Conservation (phyloP, 2,797 vertebrate genomes). For the Argentina silus region DNA sequence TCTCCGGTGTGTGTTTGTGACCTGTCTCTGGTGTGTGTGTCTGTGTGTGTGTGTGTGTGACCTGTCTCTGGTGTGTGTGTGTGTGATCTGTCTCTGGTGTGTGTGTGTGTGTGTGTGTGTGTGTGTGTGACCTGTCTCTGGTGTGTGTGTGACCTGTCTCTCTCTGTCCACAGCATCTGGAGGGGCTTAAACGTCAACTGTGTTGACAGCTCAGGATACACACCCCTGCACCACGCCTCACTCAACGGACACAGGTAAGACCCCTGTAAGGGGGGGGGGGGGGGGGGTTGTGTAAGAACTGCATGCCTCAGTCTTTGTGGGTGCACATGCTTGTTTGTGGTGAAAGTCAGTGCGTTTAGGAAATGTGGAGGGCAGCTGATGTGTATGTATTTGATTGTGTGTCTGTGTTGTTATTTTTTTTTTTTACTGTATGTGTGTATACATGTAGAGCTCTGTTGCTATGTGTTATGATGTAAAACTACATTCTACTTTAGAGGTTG, state of each 20-base stretch:
- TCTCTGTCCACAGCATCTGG: slow-evolving; percentile 88
- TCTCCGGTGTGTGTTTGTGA: background rate
- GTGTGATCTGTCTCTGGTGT: background rate
- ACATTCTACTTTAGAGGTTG: no score
- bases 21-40: background rate
- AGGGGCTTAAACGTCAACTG: slow-evolving; percentile 96
- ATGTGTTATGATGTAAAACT: no score
- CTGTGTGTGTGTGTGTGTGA: slow-evolving; percentile 13
- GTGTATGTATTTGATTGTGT: background rate
- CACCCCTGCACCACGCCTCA: slow-evolving; percentile 92
- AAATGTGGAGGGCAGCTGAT: no score
- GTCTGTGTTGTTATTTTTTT: background rate
- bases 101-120: background rate
- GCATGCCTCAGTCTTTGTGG: background rate
- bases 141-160: background rate
- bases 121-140: background rate
- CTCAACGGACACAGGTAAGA: slow-evolving; percentile 96
- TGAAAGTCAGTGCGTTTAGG: no score
- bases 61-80: slow-evolving; percentile 17
- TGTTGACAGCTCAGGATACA: slow-evolving; percentile 94
- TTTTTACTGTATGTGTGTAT: no score
- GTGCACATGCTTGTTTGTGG: background rate
- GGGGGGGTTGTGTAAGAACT: background rate
- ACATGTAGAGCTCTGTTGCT: no score
- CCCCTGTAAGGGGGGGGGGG: background rate